Conservation (phyloP, 2,113 vertebrate species). For the Panthera leo region DNA sequence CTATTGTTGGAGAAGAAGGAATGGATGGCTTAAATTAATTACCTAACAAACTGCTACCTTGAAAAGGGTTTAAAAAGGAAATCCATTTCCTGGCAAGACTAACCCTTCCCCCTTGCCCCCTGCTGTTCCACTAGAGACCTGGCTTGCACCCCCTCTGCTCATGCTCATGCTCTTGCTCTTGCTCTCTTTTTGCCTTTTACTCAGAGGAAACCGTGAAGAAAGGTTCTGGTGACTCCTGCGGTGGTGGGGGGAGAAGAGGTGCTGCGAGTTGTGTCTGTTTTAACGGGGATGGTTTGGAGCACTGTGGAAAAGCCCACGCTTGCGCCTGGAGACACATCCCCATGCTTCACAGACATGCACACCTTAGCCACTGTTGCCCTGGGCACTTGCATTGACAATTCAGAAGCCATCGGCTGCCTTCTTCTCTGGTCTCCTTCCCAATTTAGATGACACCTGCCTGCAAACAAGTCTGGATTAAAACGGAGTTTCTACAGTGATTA, state of each 20-base stretch:
- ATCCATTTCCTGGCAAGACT: neutral
- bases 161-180: neutral
- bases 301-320: neutral
- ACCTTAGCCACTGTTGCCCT: rapidly evolving
- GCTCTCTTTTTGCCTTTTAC: neutral
- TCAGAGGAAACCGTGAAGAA: neutral
- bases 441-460: neutral
- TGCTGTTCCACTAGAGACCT: neutral
- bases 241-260: no score
- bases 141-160: neutral
- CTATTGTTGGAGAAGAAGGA: neutral
- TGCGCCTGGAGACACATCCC: neutral
- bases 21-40: neutral
- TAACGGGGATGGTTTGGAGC: neutral
- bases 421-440: neutral
- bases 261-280: neutral
- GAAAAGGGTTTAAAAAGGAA: neutral
- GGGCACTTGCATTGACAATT: neutral
- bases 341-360: neutral
- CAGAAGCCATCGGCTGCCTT: neutral
- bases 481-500: neutral
- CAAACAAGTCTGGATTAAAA: neutral
- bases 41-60: neutral
- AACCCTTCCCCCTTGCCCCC: neutral
- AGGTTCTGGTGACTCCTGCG: neutral